Base-by-base conservation (phyloP, 2,888 invertebrate genomes). In the Physocephala rufipes region DNA sequence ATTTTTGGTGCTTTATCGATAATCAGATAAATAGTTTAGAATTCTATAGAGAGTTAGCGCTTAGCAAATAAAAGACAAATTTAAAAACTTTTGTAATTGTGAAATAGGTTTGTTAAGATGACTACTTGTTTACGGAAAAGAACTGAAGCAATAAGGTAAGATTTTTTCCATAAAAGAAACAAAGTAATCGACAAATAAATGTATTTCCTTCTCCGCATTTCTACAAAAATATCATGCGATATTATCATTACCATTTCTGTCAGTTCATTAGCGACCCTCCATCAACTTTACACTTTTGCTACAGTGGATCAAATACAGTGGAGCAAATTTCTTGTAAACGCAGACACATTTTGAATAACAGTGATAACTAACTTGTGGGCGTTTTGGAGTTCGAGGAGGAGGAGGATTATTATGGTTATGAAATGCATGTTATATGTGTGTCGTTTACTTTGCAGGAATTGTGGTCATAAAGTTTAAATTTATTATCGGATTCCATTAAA, bases 401-500 rank as follows among this genome's bases (percentile, higher is more conserved):
- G 63, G 49, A 47, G 49, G 28, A 49, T 4, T 30, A 65, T 5
- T 19, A 28, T 36, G 19, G 0, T 2, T 2, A 24, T 26, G n/a
- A 45, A 63, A 21, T 66, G 36, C 53, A 19, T 49, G 51, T 55
- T 28, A 49, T 53, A 51, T n/a, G 51, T 49, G 68, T 47, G 30
- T 21, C 19, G 24, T 19, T 55, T 36, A n/a, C 16, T 13, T 13
- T 26, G 21, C 28, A 47, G 47, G 36, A 43, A 65, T 69, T 77
- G 79, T 76, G 77, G 80, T 76, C 81, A 83, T 83, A 83, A 83
- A 83, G 81, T 78, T 78, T 78, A 79, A 83, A 83, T 83, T 84
- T 83, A 83, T 83, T 83, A 81, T 83, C 79, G 81, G 82, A 82
- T 82, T 83, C 83, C 83, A 83, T 83, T 83, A 83, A 83, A 82